Evolutionary conservation across 2,113 vertebrate genomes (phyloP), one percentile per base, ranked within the genome.

Genomic region (Tetrao urogallus): DNA sequence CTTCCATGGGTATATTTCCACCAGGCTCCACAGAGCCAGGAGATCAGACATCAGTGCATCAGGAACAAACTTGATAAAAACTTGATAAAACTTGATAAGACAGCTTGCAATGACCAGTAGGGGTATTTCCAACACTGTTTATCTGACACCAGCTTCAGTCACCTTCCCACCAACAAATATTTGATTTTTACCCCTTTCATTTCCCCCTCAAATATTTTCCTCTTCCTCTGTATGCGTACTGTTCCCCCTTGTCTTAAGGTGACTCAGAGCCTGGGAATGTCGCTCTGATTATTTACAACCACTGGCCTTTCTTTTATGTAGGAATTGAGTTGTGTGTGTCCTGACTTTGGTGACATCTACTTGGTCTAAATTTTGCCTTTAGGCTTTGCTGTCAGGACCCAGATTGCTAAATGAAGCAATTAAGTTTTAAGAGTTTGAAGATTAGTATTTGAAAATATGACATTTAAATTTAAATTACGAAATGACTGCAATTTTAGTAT

Each of bases 381-480:
- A 60, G 32, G 21, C 38, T 88, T 94, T 48, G 15, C 25, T 63
- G 38, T 57, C n/a, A 71, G 48, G 47, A 86, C 43, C 60, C 43
- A 74, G 40, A 34, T 57, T 89, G 60, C 25, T 72, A 89, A 93
- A 94, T 47, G 25, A 75, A 88, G 30, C 19, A 89, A 86, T 69
- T 93, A 67, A 79, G 43, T 22, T 81, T 89, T 67, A 84, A 73
- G 56, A 82, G 65, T 83, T 18, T 86, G 64, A 32, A 58, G 30
- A n/a, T n/a, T 58, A 58, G 56, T 58, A 58, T 58, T 58, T 58
- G 30, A 58, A 58, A 58, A 82, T 30, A 85, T 6, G 36, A 40
- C 30, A 92, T 91, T 88, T 94, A 78, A 77, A 92, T 89, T 71
- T 58, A 90, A 91, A 94, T 94, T 77, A 81, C 43, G 57, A 91